These are phyloP conservation scores for Uria aalge DNA, from an alignment of 2,113 vertebrate species.

Conservation along the genomic window DNA sequence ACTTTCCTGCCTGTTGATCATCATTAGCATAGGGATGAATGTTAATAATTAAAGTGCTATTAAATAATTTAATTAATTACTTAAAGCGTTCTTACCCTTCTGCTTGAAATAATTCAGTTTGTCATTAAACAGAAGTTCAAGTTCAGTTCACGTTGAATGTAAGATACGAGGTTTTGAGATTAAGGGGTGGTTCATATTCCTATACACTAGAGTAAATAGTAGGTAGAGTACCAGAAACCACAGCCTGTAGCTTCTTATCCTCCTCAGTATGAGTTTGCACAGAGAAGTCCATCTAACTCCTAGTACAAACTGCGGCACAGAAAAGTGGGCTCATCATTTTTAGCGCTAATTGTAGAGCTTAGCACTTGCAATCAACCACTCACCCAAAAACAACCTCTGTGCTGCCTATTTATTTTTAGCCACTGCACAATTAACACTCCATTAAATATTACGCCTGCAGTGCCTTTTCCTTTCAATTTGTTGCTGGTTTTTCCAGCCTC, in stretches of 20 bases:
- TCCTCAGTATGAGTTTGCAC: neutral
- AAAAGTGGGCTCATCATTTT: neutral
- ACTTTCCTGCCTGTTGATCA: neutral
- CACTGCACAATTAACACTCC: constrained; percentile 14
- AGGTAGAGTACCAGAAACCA: neutral
- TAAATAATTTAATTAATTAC: neutral
- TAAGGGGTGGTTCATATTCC: neutral
- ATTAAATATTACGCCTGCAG: constrained; percentile 28
- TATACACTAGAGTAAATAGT: neutral
- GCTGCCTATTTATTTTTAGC: constrained; percentile 41
- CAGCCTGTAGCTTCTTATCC: neutral
- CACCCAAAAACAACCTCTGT: neutral
- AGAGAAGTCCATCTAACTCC: neutral
- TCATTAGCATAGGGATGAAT: neutral
- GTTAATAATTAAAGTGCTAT: neutral
- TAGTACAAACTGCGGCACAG: neutral
- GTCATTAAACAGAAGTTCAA: neutral
- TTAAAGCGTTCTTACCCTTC: neutral
- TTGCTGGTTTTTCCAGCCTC: neutral
- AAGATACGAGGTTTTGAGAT: neutral
- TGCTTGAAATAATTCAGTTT: neutral
- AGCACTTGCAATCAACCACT: constrained; percentile 18
- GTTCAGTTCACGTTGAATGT: neutral
- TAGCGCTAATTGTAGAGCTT: constrained; percentile 5
- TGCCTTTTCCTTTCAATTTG: neutral